Base-by-base conservation (phyloP, 2,888 invertebrate genomes). In the Synergus japonicus region DNA sequence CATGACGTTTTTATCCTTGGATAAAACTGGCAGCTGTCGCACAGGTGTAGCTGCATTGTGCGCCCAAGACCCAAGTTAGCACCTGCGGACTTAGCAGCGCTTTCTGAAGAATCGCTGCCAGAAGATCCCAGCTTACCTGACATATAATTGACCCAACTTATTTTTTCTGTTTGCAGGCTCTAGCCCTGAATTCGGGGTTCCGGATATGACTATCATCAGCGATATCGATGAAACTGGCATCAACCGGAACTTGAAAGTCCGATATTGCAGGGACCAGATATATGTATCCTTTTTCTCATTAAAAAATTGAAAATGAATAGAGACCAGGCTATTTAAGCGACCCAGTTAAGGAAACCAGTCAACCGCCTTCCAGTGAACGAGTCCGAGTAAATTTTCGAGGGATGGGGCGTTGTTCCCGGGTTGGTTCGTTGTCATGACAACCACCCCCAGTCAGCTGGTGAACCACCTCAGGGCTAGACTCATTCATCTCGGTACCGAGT, bases 121-220 rank as follows among this genome's bases (percentile, higher is more conserved):
- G 5, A 41, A 22, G n/a, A 65, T 15, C 29, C n/a, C 64, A 13
- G 63, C 18, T 9, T 43, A 8, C 63, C 63, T 13, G n/a, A 22
- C 60, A 29, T 67, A 67, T 63, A 67, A 67, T 78, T 44, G 44
- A 77, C 29, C 73, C 12, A 46, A n/a, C 41, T 54, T 77, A 9
- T 22, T 66, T 79, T 80, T 84, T 81, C 78, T 82, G 79, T 83
- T 93, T 93, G 65, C 91, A 93, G 93, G 93, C 86, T 92, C 92
- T 78, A 92, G 93, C 89, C 93, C 94, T 81, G 95, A 95, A 90
- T 94, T 95, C 92, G 97, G 97, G 85, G 96, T 97, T 89, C 96
- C 97, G 89, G 98, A 98, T 93, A 97, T 98, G 97, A 97, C 97
- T 81, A 94, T 96, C 91, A 97, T 98, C 93, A 96, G 97, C 86